Conservation (phyloP, 1,140 invertebrate species). For the Nixonia krombeini region DNA sequence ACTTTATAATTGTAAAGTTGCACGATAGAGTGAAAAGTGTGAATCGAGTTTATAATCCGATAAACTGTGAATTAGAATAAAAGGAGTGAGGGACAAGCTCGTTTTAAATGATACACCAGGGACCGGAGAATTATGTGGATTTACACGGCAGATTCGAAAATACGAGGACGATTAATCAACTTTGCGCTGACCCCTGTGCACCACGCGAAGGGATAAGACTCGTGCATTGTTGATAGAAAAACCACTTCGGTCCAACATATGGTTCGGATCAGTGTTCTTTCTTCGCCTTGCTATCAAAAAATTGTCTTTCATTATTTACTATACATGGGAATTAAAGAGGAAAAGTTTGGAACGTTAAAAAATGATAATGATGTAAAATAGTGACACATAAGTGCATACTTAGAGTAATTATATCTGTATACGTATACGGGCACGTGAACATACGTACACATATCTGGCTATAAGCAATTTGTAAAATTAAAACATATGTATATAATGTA, state of each 20-base stretch:
- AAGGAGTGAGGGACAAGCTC: slow-evolving; percentile 15
- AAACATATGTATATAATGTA: too few species aligned
- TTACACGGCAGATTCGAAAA: slow-evolving; percentile 15
- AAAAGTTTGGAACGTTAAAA: too few species aligned
- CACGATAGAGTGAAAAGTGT: slow-evolving; percentile 17
- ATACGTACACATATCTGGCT: too few species aligned
- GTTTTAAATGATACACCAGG: slow-evolving; percentile 35
- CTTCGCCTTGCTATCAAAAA: slow-evolving; percentile 7
- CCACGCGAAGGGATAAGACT: slow-evolving; percentile 24
- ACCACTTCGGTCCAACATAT: slow-evolving; percentile 22
- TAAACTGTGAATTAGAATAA: slow-evolving; percentile 9
- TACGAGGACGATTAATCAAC: slow-evolving; percentile 47
- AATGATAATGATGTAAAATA: too few species aligned
- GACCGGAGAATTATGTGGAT: slow-evolving; percentile 28
- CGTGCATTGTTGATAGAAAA: slow-evolving; percentile 37
- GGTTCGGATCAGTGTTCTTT: slow-evolving; percentile 15
- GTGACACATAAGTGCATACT: too few species aligned
- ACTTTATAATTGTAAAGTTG: slow-evolving; percentile 11
- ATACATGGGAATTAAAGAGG: too few species aligned
- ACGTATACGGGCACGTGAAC: too few species aligned
- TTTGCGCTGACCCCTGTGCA: slow-evolving; percentile 17
- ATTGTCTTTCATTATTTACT: too few species aligned
- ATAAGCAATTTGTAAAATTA: too few species aligned
- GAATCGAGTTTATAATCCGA: slow-evolving; percentile 25
- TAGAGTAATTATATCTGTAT: too few species aligned